phyloP scores from a whole-genome alignment of 1,140 invertebrate genomes.

The Ptiloglossa arizonensis region DNA sequence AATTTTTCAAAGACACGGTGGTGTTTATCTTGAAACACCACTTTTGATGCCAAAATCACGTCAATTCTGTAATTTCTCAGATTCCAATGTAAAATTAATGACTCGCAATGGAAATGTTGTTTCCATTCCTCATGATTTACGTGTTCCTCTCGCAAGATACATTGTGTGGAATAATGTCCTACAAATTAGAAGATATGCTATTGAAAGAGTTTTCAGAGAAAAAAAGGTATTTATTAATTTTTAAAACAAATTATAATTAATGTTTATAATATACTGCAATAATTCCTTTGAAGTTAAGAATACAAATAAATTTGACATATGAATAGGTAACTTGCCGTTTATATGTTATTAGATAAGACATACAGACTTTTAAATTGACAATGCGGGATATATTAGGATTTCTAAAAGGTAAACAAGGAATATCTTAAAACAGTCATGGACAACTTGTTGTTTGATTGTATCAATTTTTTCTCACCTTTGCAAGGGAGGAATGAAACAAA shows the following conservation, averaged over 20 bases:
- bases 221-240: slow-evolving; percentile 84
- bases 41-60: slow-evolving; percentile 88
- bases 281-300: neutral
- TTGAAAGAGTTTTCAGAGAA: slow-evolving; percentile 94
- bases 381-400: too few relatives aligned
- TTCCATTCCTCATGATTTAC: slow-evolving; percentile 89
- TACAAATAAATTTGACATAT: too few relatives aligned
- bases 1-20: slow-evolving; percentile 91
- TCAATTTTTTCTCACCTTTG: too few relatives aligned
- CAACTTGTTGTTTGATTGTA: too few relatives aligned
- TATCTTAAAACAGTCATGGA: too few relatives aligned
- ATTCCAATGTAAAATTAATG: slow-evolving; percentile 90
- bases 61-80: slow-evolving; percentile 82
- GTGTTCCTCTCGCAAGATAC: slow-evolving; percentile 90
- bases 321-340: too few relatives aligned
- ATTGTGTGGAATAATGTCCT: slow-evolving; percentile 91
- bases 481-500: too few relatives aligned
- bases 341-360: too few relatives aligned
- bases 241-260: neutral
- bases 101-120: slow-evolving; percentile 91
- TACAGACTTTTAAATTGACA: too few relatives aligned
- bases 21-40: slow-evolving; percentile 88
- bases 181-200: slow-evolving; percentile 90
- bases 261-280: neutral
- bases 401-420: too few relatives aligned